Conservation (phyloP, 2,797 vertebrate species). For the Falco biarmicus region DNA sequence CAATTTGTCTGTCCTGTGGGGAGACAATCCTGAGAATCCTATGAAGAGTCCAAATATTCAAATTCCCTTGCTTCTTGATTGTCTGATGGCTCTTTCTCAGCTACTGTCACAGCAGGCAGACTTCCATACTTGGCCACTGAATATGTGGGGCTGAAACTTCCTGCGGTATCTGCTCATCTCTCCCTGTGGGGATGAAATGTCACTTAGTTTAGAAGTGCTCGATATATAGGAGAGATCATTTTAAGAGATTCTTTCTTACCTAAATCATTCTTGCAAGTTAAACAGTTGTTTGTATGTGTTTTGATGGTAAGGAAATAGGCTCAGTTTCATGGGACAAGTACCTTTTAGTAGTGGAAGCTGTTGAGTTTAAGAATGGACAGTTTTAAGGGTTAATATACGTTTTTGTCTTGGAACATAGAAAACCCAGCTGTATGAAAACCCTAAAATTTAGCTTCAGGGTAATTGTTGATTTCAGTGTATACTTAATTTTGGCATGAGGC, state of each 20-base stretch:
- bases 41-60: background rate
- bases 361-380: background rate
- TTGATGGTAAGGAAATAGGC: background rate
- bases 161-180: background rate
- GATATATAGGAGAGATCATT: background rate
- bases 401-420: background rate
- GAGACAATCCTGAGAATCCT: background rate
- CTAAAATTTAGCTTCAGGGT: background rate
- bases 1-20: background rate
- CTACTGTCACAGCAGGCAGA: background rate
- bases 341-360: background rate
- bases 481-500: slow-evolving; percentile 56
- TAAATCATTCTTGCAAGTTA: background rate
- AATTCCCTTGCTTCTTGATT: background rate
- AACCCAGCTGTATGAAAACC: no score
- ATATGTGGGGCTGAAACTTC: background rate
- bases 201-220: background rate
- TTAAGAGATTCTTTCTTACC: background rate
- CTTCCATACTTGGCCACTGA: background rate
- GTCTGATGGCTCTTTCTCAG: background rate
- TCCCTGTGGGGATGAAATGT: background rate
- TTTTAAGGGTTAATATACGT: background rate
- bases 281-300: background rate
- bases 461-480: slow-evolving; percentile 25
- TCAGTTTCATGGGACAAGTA: background rate